phyloP scores from a whole-genome alignment of 2,888 invertebrate genomes.

The Drepana falcataria region DNA sequence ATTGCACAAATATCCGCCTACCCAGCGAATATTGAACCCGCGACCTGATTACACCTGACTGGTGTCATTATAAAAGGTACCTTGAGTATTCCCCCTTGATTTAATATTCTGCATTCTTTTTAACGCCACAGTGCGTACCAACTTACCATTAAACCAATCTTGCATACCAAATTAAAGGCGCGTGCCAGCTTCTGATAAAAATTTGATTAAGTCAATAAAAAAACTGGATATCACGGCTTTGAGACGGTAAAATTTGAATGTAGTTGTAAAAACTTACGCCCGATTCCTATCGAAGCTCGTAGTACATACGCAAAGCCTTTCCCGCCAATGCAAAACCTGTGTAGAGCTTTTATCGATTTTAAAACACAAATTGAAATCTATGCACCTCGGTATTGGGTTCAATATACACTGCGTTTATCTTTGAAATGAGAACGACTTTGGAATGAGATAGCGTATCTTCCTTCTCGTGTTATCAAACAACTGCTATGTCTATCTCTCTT shows the following conservation, averaged over 20 bases:
- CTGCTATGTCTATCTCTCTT: conserved; percentile 44
- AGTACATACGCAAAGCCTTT: conserved; percentile 34
- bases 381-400: fast-evolving
- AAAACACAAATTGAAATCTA: conserved; percentile 9
- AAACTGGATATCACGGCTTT: background rate
- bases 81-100: no score
- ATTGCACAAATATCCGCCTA: no score
- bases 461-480: conserved; percentile 21
- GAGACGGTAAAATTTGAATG: conserved; percentile 9
- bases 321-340: conserved; percentile 50
- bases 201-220: background rate
- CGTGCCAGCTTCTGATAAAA: background rate
- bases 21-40: no score
- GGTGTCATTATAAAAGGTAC: no score
- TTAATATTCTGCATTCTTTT: no score
- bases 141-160: background rate
- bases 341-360: conserved; percentile 9
- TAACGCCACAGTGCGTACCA: no score
- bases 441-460: conserved; percentile 22
- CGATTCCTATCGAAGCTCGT: conserved; percentile 6
- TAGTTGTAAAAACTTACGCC: conserved; percentile 9
- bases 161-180: background rate
- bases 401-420: conserved; percentile 2
- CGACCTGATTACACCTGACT: no score
- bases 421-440: conserved; percentile 2